Evolutionary conservation across 2,797 vertebrate genomes (phyloP).

Genomic region (Sebastes hubbsi): DNA sequence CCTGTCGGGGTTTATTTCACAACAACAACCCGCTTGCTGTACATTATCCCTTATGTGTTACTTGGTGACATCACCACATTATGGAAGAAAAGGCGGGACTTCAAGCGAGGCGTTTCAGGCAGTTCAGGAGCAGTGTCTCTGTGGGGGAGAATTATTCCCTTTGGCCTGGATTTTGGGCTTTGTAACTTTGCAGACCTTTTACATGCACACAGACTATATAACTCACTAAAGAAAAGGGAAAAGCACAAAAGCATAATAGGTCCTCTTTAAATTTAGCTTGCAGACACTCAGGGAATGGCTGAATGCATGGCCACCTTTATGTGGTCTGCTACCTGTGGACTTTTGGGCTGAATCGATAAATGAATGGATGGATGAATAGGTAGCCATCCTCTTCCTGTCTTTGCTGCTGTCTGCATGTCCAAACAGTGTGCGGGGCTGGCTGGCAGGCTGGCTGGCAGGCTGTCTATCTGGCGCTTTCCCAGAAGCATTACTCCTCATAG

Average conservation of each 20-base stretch:
- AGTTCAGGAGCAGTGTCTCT: not conserved
- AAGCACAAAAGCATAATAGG: not conserved
- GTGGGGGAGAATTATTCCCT: not conserved
- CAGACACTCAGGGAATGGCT: not conserved
- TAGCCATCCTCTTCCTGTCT: slow-evolving; percentile 14
- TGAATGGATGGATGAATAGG: slow-evolving; percentile 20
- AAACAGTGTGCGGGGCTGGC: slow-evolving; percentile 39
- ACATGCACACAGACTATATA: not conserved
- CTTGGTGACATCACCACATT: not conserved
- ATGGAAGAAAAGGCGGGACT: not conserved
- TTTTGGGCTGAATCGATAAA: not conserved
- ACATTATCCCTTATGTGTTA: not conserved
- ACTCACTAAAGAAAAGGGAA: not conserved
- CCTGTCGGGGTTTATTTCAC: too few relatives aligned
- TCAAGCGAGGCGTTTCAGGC: not conserved
- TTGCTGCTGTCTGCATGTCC: slow-evolving; percentile 41
- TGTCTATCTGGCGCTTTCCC: slow-evolving; percentile 59
- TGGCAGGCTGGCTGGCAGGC: slow-evolving; percentile 43
- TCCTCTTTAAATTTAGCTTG: not conserved
- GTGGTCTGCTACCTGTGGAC: not conserved
- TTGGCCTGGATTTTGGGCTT: not conserved
- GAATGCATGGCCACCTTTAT: not conserved
- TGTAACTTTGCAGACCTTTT: not conserved
- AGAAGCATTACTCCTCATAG: slow-evolving; percentile 63
- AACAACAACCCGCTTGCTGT: too few relatives aligned